phyloP scores from a whole-genome alignment of 2,888 invertebrate genomes.

The Kryphioiulus occultus region DNA sequence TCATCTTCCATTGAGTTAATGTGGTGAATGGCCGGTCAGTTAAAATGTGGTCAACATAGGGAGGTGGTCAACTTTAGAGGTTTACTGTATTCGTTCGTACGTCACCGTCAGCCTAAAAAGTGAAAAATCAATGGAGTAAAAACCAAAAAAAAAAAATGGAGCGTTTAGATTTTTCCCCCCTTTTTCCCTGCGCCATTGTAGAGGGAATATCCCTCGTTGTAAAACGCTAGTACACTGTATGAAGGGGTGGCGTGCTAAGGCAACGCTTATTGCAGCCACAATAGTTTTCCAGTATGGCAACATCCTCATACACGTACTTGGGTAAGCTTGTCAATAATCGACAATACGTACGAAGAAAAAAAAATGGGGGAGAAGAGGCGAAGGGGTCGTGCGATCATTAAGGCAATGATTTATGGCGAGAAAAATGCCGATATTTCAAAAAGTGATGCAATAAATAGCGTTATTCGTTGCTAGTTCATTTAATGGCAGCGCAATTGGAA shows the following conservation, averaged over 20 bases:
- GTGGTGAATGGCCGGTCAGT: too few relatives aligned
- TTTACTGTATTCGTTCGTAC: background rate
- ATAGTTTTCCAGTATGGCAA: background rate
- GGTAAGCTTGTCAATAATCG: background rate
- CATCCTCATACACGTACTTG: conserved; percentile 23
- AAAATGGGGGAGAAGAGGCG: background rate
- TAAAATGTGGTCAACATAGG: too few relatives aligned
- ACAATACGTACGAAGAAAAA: background rate
- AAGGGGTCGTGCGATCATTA: background rate
- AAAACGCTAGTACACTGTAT: background rate
- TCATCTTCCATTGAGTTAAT: too few relatives aligned
- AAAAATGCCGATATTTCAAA: conserved; percentile 17
- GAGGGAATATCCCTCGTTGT: background rate
- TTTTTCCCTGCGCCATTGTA: background rate
- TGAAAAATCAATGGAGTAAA: background rate
- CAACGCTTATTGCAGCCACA: background rate
- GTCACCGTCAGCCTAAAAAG: background rate
- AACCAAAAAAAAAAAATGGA: background rate
- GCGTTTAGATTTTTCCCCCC: background rate
- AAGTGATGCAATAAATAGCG: background rate
- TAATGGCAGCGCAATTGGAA: background rate
- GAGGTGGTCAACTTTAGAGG: background rate
- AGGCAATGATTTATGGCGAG: background rate
- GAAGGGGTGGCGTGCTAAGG: background rate
- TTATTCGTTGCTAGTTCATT: background rate